These are phyloP conservation scores for Hydractinia symbiolongicarpus DNA, from an alignment of 30 jellyfish, hydroid and myxozoan species.

Conservation along the genomic window DNA sequence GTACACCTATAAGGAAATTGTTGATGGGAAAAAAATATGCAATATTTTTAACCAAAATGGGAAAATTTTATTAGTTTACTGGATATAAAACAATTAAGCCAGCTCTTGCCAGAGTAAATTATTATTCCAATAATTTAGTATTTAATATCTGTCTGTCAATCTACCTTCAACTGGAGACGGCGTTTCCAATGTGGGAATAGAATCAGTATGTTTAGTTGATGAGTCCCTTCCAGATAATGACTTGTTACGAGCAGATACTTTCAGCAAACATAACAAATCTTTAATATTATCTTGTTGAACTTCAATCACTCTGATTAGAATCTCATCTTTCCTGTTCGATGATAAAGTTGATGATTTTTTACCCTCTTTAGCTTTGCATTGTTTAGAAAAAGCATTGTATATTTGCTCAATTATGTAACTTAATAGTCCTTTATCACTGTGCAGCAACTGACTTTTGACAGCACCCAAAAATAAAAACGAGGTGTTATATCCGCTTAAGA, in stretches of 20 bases:
- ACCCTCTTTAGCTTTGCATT: neutral
- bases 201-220: too few species aligned
- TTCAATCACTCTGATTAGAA: neutral
- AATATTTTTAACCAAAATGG: too few species aligned
- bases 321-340: neutral
- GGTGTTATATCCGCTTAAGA: neutral
- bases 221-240: too few species aligned
- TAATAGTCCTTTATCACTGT: neutral
- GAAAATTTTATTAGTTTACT: too few species aligned
- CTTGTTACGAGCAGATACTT: neutral
- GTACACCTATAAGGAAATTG: too few species aligned
- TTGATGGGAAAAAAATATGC: too few species aligned
- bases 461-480: neutral
- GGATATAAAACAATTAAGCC: too few species aligned
- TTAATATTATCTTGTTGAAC: neutral
- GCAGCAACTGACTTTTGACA: neutral
- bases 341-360: neutral
- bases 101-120: too few species aligned
- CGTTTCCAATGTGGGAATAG: too few species aligned
- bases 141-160: too few species aligned
- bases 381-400: neutral
- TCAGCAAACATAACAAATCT: neutral
- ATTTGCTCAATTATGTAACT: neutral
- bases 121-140: too few species aligned
- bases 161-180: too few species aligned